Evolutionary conservation across 2,113 vertebrate species (phyloP).

Genomic region (Psilopsiagon aurifrons): DNA sequence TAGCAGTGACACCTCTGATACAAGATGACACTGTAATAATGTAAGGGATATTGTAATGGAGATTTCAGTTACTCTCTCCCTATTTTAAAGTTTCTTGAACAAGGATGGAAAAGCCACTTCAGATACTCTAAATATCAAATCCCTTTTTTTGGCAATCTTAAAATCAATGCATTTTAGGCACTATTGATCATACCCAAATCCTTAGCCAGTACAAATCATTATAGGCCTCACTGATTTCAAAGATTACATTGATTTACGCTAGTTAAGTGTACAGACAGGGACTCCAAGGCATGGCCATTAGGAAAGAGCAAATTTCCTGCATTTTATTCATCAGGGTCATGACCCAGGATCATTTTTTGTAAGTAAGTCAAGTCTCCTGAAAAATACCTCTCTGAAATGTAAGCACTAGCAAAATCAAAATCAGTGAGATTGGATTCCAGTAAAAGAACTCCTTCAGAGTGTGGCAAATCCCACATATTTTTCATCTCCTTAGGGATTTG

Average conservation of each 20-base stretch:
- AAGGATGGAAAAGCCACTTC: background rate
- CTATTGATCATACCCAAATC: background rate
- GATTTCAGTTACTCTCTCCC: background rate
- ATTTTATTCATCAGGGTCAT: background rate
- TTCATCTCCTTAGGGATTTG: background rate
- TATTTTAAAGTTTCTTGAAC: background rate
- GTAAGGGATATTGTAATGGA: background rate
- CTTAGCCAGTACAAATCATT: background rate
- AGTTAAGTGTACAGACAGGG: background rate
- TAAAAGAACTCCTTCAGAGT: background rate
- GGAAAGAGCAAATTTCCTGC: background rate
- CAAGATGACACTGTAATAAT: background rate
- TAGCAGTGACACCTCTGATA: slow-evolving; percentile 24
- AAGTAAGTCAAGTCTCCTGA: background rate
- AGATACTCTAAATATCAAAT: background rate
- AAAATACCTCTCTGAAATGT: background rate
- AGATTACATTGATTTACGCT: background rate
- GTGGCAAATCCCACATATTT: background rate
- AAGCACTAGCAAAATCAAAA: background rate
- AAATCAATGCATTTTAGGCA: background rate
- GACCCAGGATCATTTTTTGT: background rate
- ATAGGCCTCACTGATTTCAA: background rate
- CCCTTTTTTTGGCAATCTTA: background rate
- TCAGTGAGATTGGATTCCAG: background rate
- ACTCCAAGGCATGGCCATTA: background rate